Evolutionary conservation across 30 jellyfish, hydroid and myxozoan species (phyloP), one percentile per base, ranked within the genome.

Genomic region (Euphysa ruthae): DNA sequence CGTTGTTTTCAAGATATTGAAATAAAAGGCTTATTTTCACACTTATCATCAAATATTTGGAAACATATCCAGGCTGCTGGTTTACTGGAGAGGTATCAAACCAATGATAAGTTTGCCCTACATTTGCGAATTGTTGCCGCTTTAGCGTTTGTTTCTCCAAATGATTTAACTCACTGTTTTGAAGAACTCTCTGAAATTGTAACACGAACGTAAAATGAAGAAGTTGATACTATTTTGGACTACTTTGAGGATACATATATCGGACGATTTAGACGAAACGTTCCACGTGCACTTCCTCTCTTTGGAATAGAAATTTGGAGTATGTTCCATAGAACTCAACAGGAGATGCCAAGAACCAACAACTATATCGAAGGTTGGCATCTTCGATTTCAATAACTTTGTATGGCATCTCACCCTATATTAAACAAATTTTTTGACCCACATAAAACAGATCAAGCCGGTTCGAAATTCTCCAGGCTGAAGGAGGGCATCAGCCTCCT

Each of bases 351-450:
- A 0, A 23, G 82, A n/a, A 55, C 82, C 5, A 72, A 60, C 82
- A 72, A 72, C 44, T 13, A 55, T 61, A 35, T 72, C 24, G 85
- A 72, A 1, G 82, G 83, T 10, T 71, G 83, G 84, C 82, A 72
- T 51, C 73, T 0, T 43, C 31, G 71, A 24, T 44, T 72, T 20
- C 84, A 55, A 1, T 4, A 24, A 14, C 72, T 19, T 21, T 33
- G 28, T 31, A 10, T n/a, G 15, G 25, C 84, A 13, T 60, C 49
- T 56, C 85, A 72, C 69, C 71, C 84, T 22, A 72, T 35, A 6
- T 55, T 72, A 43, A 56, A 82, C 70, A 72, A 56, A 42, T 72
- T 61, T 26, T 55, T 54, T 21, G 33, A n/a, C n/a, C n/a, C n/a
- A 8, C 52, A 8, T 38, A 38, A 38, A 38, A 8, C 12, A 38